phyloP scores from a whole-genome alignment of 2,113 vertebrate genomes.

The Muscicapa adusta region DNA sequence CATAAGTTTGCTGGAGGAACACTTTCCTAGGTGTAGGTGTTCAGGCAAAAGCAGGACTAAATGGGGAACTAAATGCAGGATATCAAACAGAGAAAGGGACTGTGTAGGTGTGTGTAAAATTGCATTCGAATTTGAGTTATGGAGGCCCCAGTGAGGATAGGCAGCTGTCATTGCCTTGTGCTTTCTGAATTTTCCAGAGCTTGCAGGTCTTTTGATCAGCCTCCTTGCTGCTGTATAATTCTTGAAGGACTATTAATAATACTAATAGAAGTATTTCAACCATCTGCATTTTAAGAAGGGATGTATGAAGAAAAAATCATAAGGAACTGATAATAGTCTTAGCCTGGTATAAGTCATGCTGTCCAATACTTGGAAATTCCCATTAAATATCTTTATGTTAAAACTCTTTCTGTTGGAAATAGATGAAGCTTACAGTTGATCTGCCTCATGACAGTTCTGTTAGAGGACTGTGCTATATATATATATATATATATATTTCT shows the following conservation, averaged over 20 bases:
- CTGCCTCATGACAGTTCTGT: neutral
- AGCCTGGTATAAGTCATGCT: neutral
- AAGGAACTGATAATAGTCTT: neutral
- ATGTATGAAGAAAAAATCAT: neutral
- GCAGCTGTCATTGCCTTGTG: neutral
- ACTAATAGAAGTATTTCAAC: neutral
- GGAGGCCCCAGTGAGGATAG: neutral
- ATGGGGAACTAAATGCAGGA: neutral
- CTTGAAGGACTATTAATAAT: neutral
- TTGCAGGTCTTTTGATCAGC: neutral
- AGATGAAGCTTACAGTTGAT: neutral
- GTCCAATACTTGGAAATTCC: neutral
- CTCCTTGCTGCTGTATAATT: neutral
- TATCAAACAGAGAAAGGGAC: neutral
- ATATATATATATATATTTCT: neutral
- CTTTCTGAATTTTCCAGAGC: neutral
- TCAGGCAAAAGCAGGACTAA: neutral
- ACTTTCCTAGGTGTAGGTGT: neutral
- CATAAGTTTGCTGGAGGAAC: neutral
- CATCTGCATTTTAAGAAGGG: neutral
- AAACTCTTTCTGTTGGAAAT: neutral
- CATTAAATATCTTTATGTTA: neutral
- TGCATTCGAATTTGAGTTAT: neutral
- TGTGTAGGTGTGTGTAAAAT: neutral
- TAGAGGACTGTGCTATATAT: neutral